Evolutionary conservation across 2,797 vertebrate genomes (phyloP).

Genomic region (Spondyliosoma cantharus): DNA sequence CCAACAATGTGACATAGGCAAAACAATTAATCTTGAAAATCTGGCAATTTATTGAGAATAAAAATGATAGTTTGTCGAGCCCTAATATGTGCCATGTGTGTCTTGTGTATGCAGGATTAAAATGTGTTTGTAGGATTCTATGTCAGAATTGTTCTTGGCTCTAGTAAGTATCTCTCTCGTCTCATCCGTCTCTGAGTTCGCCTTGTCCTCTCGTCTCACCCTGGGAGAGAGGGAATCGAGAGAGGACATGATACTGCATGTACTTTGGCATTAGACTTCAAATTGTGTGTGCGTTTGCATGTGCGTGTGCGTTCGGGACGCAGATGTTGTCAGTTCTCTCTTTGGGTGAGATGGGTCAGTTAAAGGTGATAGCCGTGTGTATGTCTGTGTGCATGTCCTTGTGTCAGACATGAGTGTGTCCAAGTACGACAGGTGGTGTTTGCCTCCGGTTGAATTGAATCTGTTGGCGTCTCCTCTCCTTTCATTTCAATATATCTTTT

Average conservation of each 20-base stretch:
- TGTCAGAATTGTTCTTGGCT: not conserved
- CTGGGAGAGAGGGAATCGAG: conserved; percentile 6
- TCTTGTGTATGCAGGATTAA: not conserved
- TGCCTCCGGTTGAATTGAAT: conserved; percentile 28
- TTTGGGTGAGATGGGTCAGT: conserved; percentile 32
- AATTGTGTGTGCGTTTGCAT: conserved; percentile 16
- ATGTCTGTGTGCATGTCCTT: conserved; percentile 8
- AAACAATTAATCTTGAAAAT: too few species aligned
- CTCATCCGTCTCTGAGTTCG: not conserved
- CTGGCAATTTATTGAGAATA: too few species aligned
- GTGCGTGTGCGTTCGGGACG: conserved; percentile 1
- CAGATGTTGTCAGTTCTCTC: conserved; percentile 44
- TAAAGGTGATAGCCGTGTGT: conserved; percentile 33
- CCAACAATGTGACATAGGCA: too few species aligned
- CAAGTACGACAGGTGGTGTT: conserved; percentile 23
- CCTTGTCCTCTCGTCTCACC: conserved; percentile 2
- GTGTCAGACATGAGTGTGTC: conserved; percentile 22
- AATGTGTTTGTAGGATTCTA: not conserved
- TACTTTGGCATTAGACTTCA: conserved; percentile 35
- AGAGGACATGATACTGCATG: conserved; percentile 14
- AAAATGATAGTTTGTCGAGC: too few species aligned
- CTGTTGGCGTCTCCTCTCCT: not conserved
- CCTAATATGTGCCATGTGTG: too few species aligned
- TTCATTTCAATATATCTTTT: conserved; percentile 10
- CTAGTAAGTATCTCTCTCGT: conserved; percentile 7